Percentiles rank a stretch among this genome's conserved stretches.
phyloP scores from a whole-genome alignment of 2,113 vertebrate genomes.

The Cichladusa arquata region DNA sequence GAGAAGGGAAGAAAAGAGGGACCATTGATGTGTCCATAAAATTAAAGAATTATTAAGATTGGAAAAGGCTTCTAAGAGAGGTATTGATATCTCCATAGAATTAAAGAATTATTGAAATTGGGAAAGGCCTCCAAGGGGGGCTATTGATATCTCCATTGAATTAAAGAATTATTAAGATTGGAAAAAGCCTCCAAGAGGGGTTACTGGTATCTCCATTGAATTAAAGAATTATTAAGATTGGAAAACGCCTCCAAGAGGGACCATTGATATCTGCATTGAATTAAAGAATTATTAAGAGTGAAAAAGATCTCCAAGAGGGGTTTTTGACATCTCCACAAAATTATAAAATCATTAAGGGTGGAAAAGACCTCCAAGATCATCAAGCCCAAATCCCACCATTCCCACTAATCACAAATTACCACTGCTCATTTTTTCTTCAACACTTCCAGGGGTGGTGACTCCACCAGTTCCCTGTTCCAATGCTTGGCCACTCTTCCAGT shows the following conservation, averaged over 20 bases:
- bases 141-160: too few relatives aligned
- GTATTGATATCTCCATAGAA: not conserved
- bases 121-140: not conserved
- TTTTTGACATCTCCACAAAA: too few relatives aligned
- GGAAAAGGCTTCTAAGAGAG: not conserved
- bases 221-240: too few relatives aligned
- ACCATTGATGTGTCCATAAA: accelerated
- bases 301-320: not conserved
- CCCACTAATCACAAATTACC: not conserved
- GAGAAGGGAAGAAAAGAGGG: not conserved
- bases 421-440: not conserved
- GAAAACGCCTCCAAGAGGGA: not conserved
- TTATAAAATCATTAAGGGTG: too few relatives aligned
- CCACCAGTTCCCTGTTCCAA: not conserved
- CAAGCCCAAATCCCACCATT: not conserved
- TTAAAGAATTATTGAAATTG: not conserved
- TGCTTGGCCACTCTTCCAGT: too few relatives aligned
- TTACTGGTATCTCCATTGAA: too few relatives aligned
- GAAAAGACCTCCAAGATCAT: accelerated
- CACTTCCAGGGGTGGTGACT: too few relatives aligned
- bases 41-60: not conserved
- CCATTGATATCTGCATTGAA: not conserved
- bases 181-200: not conserved
- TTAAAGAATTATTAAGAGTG: not conserved
- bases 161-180: not conserved